phyloP scores from a whole-genome alignment of 23 tunicate genomes.

The Trididemnum nubilum region DNA sequence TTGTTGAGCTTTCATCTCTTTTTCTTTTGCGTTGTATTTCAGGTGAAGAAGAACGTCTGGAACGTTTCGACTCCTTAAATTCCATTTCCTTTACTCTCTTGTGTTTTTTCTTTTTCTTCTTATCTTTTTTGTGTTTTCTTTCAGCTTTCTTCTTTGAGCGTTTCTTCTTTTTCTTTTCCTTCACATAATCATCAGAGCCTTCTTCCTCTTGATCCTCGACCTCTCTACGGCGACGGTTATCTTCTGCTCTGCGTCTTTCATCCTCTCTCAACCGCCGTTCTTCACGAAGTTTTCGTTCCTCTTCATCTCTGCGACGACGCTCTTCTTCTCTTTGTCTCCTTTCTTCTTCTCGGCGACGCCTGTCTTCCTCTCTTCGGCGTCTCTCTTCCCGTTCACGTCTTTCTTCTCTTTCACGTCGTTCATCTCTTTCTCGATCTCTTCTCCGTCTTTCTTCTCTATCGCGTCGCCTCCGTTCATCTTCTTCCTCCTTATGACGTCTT shows the following conservation, averaged over 20 bases:
- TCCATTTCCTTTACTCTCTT: slow-evolving; percentile 1
- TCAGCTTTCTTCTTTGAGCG: neutral
- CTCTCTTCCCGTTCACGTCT: slow-evolving; percentile 14
- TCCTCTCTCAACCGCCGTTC: slow-evolving; percentile 3
- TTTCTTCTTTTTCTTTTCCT: slow-evolving; percentile 40
- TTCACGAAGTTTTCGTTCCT: neutral
- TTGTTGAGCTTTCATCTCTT: neutral
- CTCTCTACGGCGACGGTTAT: neutral
- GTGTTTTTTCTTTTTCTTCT: slow-evolving; percentile 19
- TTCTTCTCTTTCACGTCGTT: slow-evolving; percentile 19
- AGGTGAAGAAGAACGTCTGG: slow-evolving; percentile 11
- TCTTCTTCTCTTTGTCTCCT: slow-evolving; percentile 29
- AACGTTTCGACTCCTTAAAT: neutral
- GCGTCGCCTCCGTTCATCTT: slow-evolving; percentile 11
- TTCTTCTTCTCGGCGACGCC: slow-evolving; percentile 7
- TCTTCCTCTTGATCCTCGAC: neutral
- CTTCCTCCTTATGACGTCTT: slow-evolving; percentile 15
- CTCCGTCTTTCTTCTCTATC: neutral
- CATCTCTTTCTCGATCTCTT: slow-evolving; percentile 17
- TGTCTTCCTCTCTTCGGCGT: neutral
- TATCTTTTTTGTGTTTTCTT: slow-evolving; percentile 33
- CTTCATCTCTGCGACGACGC: slow-evolving; percentile 17
- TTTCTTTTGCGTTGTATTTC: slow-evolving; percentile 12
- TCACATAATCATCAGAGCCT: neutral
- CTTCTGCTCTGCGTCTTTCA: slow-evolving; percentile 32